Conservation (phyloP, 2,888 invertebrate species). For the Diadromus collaris region DNA sequence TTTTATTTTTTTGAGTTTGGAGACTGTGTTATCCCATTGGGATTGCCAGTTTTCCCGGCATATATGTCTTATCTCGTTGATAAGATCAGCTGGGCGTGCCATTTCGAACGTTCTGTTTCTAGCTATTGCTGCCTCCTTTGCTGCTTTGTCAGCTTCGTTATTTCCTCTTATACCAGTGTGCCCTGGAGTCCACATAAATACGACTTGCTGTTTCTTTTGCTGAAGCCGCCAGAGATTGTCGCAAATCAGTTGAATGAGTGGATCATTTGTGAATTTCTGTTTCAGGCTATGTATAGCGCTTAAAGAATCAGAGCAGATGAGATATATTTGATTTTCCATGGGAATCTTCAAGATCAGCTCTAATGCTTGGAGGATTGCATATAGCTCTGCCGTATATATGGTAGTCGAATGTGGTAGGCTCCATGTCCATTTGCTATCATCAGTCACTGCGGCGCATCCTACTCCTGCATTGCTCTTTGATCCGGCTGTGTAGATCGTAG, state of each 20-base stretch:
- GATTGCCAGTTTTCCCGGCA: background rate
- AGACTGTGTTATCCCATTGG: background rate
- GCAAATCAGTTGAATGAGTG: background rate
- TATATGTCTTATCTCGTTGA: background rate
- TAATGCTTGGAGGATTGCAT: background rate
- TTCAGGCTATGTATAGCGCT: background rate
- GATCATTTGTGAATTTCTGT: background rate
- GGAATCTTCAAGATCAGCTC: background rate
- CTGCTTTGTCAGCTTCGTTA: conserved; percentile 7
- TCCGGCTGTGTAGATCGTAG: conserved; percentile 22
- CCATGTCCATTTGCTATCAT: background rate
- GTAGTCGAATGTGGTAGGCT: background rate
- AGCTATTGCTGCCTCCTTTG: conserved; percentile 7
- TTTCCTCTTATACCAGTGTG: conserved; percentile 9
- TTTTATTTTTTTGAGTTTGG: conserved; percentile 10
- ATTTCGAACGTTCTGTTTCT: background rate
- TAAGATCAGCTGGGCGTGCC: background rate
- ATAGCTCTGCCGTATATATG: background rate
- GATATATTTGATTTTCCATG: too few species aligned
- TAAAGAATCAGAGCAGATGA: background rate
- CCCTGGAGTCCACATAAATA: conserved; percentile 18
- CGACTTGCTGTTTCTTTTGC: background rate
- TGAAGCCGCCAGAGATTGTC: background rate
- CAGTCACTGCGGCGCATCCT: conserved; percentile 6
- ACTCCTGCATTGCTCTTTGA: conserved; percentile 3